Evolutionary conservation across 1,140 invertebrate species (phyloP).

Genomic region (Drosophila melanogaster): Release_6_plus_ISO1_MT NC_004354.4:10650501-10651000

Average conservation of each 20-base stretch:
- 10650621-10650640: slow-evolving; percentile 7
- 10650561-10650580: background rate
- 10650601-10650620: slow-evolving; percentile 43
- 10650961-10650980: background rate
- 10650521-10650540: slow-evolving; percentile 46
- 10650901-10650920: slow-evolving; percentile 77
- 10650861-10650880: slow-evolving; percentile 66
- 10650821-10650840: slow-evolving; percentile 7
- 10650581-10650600: slow-evolving; percentile 21
- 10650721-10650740: slow-evolving; percentile 34
- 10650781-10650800: slow-evolving; percentile 63
- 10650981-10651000: slow-evolving; percentile 72
- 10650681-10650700: background rate
- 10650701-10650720: background rate
- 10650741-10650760: background rate
- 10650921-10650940: slow-evolving; percentile 37
- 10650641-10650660: slow-evolving; percentile 1
- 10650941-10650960: background rate
- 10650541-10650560: slow-evolving; percentile 5
- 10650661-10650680: background rate
- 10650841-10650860: background rate
- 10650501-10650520: slow-evolving; percentile 22
- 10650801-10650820: slow-evolving; percentile 66
- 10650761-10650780: background rate
- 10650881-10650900: slow-evolving; percentile 67